Base-by-base conservation (phyloP, 2,113 vertebrate genomes). In the Sisor rabdophorus region DNA sequence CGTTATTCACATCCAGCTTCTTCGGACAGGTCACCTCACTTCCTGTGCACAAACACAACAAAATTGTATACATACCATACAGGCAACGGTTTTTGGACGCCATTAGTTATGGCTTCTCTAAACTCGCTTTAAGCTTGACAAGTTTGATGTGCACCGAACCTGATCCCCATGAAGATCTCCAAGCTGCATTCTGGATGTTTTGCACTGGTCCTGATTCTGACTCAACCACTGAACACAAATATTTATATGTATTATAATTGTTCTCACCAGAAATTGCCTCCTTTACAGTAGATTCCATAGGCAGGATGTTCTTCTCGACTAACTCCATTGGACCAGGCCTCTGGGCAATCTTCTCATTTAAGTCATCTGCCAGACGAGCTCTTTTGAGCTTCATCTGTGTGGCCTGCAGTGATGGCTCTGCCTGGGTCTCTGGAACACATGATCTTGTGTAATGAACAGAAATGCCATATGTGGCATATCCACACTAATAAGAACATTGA, bases 291-390 rank as follows among this genome's bases (percentile, higher is more conserved):
- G 94, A 95, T 77, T 98, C 95, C 40, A 99, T 96, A 0, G 97
- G 95, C 50, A 99, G 87, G 83, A 98, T 99, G 87, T 99, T 99
- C 81, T 99, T 99, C 91, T 96, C 95, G 50, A 99, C 94, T 82
- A 99, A 91, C 85, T 99, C 97, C 95, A 99, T 93, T 0, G 97
- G 97, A 1, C 97, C 97, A 24, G 97, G 97, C 53, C 97, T 91
- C 80, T 98, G 97, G 52, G 97, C 93, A 61, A 99, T 95, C 90
- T 96, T 99, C 84, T 99, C 97, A 24, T 99, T 99, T 64, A 99
- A 91, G 82, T 98, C 95, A 84, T 99, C 96, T 0, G 97, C 95
- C 68, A 99, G 84, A 0, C 96, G 92, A 5, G 96, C 96, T 82
- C 96, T 91, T 86, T 99, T 99, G 86, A 99, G 82, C 83, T 90